Evolutionary conservation across 1,140 invertebrate genomes (phyloP), one percentile per base, ranked within the genome.

Genomic region (Hylaeus anthracinus): DNA sequence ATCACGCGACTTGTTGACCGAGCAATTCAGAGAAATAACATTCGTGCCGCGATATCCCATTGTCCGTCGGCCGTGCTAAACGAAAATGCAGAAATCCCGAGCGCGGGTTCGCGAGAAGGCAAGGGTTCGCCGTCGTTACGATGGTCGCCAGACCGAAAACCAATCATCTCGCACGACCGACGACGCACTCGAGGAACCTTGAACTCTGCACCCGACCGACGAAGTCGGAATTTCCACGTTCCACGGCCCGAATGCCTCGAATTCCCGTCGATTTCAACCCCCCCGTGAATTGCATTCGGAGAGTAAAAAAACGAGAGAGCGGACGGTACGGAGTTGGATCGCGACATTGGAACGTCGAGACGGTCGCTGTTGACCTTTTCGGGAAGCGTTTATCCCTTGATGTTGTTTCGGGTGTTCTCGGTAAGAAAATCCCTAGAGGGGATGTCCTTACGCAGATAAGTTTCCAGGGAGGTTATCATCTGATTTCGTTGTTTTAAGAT

Each of bases 81-180:
- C 6, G 12, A 67, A 14, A 61, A 77, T 56, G 45, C 71, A 76
- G 69, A 85, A 80, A 80, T 75, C 37, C 41, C n/a, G 14, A 37
- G 12, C 51, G n/a, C 3, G 10, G 64, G n/a, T 37, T 26, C 14
- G 43, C 58, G 72, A 56, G 83, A 73, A 85, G 63, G 55, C 71
- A 64, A 37, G 14, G 2, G 48, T 69, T 6, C 14, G n/a, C 15
- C 14, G 70, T 86, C 45, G 72, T 81, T 86, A 85, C 53, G 56
- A 39, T 9, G 79, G 66, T 72, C 79, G 83, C 39, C 79, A 81
- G 84, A 86, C 82, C 84, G 79, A 85, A 69, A 86, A 84, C 74
- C 71, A 85, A 86, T 86, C 79, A 86, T 82, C 83, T 86, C 66
- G 84, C 79, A 71, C 73, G 79, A 86, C 70, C 66, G 71, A 26